phyloP scores from a whole-genome alignment of 2,113 vertebrate genomes.

The Oriolus oriolus region DNA sequence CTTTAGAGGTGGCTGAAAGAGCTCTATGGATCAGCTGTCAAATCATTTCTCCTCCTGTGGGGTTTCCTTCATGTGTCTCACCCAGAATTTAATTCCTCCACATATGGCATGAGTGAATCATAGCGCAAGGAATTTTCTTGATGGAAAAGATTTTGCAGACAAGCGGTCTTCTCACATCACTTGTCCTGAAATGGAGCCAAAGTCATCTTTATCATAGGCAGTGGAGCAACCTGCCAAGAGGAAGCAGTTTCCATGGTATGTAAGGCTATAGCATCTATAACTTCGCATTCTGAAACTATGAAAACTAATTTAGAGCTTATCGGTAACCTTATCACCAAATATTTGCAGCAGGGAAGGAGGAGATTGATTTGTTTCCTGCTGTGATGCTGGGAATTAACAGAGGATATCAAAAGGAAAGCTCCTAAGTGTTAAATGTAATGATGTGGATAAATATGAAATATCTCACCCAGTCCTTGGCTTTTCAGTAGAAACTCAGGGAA shows the following conservation, averaged over 20 bases:
- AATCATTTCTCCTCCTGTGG: not conserved
- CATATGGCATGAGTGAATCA: not conserved
- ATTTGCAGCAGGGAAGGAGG: not conserved
- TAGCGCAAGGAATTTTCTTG: not conserved
- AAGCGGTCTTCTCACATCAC: not conserved
- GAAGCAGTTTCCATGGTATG: not conserved
- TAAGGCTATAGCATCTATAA: not conserved
- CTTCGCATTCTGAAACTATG: not conserved
- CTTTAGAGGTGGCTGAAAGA: constrained; percentile 22
- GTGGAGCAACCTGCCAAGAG: not conserved
- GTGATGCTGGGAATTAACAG: not conserved
- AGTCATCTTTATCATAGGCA: not conserved
- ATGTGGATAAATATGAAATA: not conserved
- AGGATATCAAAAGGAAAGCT: constrained; percentile 31
- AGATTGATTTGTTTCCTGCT: constrained; percentile 10
- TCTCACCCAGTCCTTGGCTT: not conserved
- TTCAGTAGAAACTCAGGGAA: not conserved
- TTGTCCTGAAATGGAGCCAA: constrained; percentile 3
- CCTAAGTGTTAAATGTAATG: not conserved
- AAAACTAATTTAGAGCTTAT: constrained; percentile 4
- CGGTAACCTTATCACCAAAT: not conserved
- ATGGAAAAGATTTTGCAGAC: not conserved
- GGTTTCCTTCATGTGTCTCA: constrained; percentile 1
- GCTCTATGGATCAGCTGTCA: constrained; percentile 14
- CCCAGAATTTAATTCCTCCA: not conserved